Conservation (phyloP, 1,140 invertebrate genomes). For the Bombyx mori region DNA sequence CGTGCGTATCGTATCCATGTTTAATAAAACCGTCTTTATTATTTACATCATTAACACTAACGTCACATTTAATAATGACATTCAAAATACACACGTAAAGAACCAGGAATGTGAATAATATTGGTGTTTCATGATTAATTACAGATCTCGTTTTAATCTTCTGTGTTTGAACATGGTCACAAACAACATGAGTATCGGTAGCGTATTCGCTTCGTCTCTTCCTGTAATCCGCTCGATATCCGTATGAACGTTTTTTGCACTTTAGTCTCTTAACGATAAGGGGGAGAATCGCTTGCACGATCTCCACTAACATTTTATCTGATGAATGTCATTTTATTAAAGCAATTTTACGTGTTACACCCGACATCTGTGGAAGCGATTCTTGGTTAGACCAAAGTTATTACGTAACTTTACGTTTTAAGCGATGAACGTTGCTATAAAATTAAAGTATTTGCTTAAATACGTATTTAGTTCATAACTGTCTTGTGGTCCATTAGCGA, state of each 20-base stretch:
- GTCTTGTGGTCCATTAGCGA: too few species aligned
- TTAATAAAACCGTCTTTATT: conserved; percentile 23
- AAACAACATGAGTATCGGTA: conserved; percentile 27
- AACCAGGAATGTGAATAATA: conserved; percentile 36
- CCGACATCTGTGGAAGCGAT: conserved; percentile 6
- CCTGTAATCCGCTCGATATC: conserved; percentile 32
- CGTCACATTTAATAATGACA: conserved; percentile 65
- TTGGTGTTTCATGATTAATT: conserved; percentile 21
- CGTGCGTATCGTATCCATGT: background rate
- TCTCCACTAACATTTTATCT: conserved; percentile 56
- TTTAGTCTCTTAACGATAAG: conserved; percentile 24
- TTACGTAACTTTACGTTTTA: background rate
- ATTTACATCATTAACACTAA: conserved; percentile 53
- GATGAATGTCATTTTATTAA: conserved; percentile 47
- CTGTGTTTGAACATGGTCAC: conserved; percentile 61
- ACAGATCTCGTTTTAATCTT: conserved; percentile 38
- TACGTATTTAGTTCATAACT: too few species aligned
- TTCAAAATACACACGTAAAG: conserved; percentile 53
- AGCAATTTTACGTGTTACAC: conserved; percentile 24
- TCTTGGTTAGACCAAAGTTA: too few species aligned
- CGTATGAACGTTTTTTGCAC: conserved; percentile 30
- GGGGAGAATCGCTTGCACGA: conserved; percentile 56
- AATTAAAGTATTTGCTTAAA: background rate
- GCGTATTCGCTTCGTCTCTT: conserved; percentile 29
- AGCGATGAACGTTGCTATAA: conserved; percentile 25